Evolutionary conservation across 2,888 invertebrate species (phyloP).

Genomic region (Agriopis leucophaearia): DNA sequence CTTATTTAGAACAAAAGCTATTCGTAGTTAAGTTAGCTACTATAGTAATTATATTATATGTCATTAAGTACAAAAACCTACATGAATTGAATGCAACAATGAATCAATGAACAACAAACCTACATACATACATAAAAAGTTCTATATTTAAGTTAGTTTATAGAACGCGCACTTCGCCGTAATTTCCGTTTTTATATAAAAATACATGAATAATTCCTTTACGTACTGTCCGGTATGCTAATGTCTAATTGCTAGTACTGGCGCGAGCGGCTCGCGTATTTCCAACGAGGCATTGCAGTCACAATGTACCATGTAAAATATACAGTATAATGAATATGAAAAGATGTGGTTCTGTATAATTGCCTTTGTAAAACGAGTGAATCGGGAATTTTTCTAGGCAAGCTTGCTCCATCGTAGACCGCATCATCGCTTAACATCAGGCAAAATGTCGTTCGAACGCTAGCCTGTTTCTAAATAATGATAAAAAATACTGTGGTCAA

Average conservation of each 20-base stretch:
- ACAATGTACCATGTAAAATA: conserved; percentile 27
- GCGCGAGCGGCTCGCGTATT: conserved; percentile 37
- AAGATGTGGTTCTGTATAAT: neutral
- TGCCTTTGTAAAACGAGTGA: no score
- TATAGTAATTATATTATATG: no score
- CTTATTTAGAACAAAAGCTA: no score
- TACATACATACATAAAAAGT: neutral
- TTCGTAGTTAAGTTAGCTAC: no score
- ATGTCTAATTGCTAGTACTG: conserved; percentile 44
- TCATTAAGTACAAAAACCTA: no score
- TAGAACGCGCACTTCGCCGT: conserved; percentile 5
- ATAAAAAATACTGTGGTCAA: no score
- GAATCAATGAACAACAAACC: neutral
- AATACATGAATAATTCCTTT: conserved; percentile 30
- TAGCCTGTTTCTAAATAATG: no score
- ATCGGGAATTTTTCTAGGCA: no score
- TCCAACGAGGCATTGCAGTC: conserved; percentile 22
- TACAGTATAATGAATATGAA: neutral
- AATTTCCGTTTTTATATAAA: conserved; percentile 30
- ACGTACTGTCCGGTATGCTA: conserved; percentile 39
- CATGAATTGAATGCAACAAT: neutral
- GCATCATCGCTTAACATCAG: no score
- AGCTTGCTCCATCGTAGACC: no score
- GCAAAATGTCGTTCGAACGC: no score
- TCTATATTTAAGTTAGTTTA: neutral